A percentile compares a stretch with the other conserved stretches of the same genome.
These are phyloP conservation scores for Uria aalge DNA, from an alignment of 2,113 vertebrate genomes.

Conservation along the genomic window DNA sequence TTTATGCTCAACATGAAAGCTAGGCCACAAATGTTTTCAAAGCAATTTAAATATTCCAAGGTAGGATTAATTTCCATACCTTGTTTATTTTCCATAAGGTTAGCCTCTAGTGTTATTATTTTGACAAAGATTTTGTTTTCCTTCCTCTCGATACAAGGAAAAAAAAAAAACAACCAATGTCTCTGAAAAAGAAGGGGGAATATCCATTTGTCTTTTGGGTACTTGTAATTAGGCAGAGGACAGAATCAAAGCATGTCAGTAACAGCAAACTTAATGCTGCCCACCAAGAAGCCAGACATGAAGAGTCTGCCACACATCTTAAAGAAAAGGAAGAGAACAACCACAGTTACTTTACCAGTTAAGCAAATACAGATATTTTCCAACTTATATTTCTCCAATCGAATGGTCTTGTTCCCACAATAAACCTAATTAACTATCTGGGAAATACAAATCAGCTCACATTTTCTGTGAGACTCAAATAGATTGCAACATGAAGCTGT, in stretches of 20 bases:
- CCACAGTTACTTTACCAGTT: not conserved
- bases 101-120: not conserved
- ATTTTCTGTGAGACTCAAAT: not conserved
- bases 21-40: not conserved
- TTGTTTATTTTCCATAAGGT: not conserved
- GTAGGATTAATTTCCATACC: not conserved
- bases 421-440: not conserved
- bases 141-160: not conserved
- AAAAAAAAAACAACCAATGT: not conserved
- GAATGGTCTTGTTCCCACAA: not conserved
- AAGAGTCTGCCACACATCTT: not conserved
- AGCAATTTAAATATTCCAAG: not conserved
- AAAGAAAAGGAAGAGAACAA: not conserved
- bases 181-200: not conserved
- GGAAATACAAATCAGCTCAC: not conserved
- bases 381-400: not conserved
- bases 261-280: not conserved
- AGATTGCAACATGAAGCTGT: not conserved
- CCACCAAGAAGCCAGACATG: not conserved
- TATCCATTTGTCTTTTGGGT: not conserved
- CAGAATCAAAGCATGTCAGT: not conserved
- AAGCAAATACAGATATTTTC: not conserved
- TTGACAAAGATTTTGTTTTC: not conserved
- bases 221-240: not conserved
- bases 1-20: not conserved